Evolutionary conservation across 2,888 invertebrate species (phyloP), one percentile per base, ranked within the genome.

Genomic region (Shargacucullia verbasci): DNA sequence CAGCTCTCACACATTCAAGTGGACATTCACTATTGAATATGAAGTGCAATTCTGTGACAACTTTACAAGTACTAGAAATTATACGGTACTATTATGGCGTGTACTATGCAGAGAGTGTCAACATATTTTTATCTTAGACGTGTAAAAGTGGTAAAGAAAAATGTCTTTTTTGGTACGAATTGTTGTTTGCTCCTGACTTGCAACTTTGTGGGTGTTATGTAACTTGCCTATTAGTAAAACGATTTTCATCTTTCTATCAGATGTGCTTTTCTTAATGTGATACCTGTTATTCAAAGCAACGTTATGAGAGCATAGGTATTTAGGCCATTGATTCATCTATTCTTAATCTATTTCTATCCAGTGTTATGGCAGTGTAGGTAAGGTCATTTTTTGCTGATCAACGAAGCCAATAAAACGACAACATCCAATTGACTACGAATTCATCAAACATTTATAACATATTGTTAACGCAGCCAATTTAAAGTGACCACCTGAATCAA

Each of bases 1-100:
- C 66, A 59, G 59, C 62, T 55, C 64, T 69, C 57, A 55, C 64
- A 67, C 66, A 60, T 67, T 56, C 50, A 35, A 73, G 70, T 71
- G 66, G 64, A 57, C 54, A 58, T 47, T 40, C 54, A 38, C 68
- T 44, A 39, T 46, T 34, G 39, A 60, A 54, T 44, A 49, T 63
- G 59, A 58, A 69, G 52, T 49, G 64, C 41, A 68, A 68, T 61
- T 60, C 54, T 38, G 33, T 52, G 27, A 40, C 15, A 39, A 61
- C 20, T 20, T 20, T 2, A 20, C 20, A 20, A 20, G 45, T 54
- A 54, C 37, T 58, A 41, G 46, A 50, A 48, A 31, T 55, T 38
- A 55, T 63, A 59, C 50, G 37, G 56, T 61, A 37, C 27, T 53
- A 53, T 35, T 49, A 43, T 53, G 4, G 7, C 10, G 37, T 48